phyloP scores from a whole-genome alignment of 2,797 vertebrate species.

The Coracias cyanogaster region DNA sequence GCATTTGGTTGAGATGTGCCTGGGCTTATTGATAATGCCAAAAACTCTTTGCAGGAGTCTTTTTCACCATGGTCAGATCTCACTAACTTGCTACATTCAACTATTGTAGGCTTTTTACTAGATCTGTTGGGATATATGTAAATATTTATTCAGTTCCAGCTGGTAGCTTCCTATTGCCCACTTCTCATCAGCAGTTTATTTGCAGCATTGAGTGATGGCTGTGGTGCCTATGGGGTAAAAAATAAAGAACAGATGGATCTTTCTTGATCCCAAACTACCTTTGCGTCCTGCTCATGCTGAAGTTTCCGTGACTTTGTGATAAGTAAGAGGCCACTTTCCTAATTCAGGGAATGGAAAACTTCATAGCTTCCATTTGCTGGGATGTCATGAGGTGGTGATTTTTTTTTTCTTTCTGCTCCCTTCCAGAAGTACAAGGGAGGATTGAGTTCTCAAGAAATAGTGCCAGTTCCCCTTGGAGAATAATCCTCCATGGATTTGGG shows the following conservation, averaged over 20 bases:
- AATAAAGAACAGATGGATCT: neutral
- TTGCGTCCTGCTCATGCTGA: rapidly evolving
- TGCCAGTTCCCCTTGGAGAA: neutral
- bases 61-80: neutral
- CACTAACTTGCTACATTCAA: neutral
- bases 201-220: neutral
- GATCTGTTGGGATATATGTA: neutral
- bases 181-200: neutral
- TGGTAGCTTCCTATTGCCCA: neutral
- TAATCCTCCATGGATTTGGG: neutral
- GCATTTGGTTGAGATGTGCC: rapidly evolving
- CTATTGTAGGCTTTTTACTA: neutral
- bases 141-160: neutral
- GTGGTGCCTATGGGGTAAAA: neutral
- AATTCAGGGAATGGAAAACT: neutral
- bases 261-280: neutral
- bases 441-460: neutral
- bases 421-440: neutral
- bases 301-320: neutral
- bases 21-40: neutral
- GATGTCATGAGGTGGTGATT: neutral
- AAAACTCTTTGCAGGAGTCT: neutral
- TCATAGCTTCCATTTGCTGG: neutral
- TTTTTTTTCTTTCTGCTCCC: neutral
- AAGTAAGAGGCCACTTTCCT: neutral